Evolutionary conservation across 2,797 vertebrate genomes (phyloP).

Genomic region (Gymnopithys bicolor): DNA sequence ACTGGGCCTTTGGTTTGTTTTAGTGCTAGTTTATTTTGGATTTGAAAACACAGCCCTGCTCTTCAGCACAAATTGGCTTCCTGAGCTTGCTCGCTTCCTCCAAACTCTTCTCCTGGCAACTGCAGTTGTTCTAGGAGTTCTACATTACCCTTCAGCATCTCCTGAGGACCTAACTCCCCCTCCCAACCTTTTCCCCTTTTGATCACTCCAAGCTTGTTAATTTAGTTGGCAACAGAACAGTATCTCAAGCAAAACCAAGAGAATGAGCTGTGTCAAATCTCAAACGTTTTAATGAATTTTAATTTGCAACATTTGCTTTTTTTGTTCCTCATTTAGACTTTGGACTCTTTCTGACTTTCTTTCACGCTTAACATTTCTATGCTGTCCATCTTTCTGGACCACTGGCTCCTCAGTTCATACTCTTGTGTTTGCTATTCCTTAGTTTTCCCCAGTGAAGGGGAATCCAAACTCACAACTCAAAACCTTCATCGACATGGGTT

Average conservation of each 20-base stretch:
- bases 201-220: background rate
- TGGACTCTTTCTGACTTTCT: background rate
- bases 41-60: background rate
- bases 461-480: background rate
- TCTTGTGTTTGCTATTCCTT: background rate
- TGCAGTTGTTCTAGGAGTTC: background rate
- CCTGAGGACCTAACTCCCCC: background rate
- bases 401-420: background rate
- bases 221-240: background rate
- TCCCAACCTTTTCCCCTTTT: background rate
- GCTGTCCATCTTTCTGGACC: background rate
- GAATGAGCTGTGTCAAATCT: background rate
- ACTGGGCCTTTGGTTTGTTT: background rate
- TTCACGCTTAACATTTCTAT: fast-evolving
- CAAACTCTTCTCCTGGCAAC: background rate
- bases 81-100: background rate
- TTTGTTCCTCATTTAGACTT: background rate
- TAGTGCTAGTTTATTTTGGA: slow-evolving; percentile 18
- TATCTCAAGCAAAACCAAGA: background rate
- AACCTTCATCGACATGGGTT: fast-evolving
- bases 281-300: background rate
- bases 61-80: background rate
- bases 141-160: background rate
- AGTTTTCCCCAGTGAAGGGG: background rate
- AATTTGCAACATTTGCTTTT: background rate